Evolutionary conservation across 2,888 invertebrate genomes (phyloP).

Genomic region (Ochropacha duplaris): DNA sequence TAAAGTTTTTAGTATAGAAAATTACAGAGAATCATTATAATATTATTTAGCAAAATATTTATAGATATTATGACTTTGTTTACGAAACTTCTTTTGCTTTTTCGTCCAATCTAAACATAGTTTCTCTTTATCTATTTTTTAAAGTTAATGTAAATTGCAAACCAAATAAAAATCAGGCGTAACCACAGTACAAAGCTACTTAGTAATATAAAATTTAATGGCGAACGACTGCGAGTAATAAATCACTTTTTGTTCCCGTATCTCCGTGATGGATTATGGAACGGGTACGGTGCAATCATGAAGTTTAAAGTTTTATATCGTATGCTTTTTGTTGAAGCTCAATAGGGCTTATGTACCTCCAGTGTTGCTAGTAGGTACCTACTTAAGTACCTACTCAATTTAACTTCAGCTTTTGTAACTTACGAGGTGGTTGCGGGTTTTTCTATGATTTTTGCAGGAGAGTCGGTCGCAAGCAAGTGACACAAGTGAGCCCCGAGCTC

Average conservation of each 20-base stretch:
- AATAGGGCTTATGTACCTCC: too few relatives aligned
- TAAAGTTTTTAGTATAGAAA: too few relatives aligned
- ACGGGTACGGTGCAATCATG: conserved; percentile 49
- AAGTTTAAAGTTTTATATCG: conserved; percentile 40
- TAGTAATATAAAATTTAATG: conserved; percentile 55
- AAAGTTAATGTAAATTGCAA: not conserved
- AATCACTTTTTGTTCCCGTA: conserved; percentile 58
- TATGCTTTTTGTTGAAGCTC: conserved; percentile 21
- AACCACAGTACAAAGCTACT: conserved; percentile 18
- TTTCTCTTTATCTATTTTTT: too few relatives aligned
- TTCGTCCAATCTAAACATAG: too few relatives aligned
- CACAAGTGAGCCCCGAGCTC: not conserved
- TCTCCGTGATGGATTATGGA: conserved; percentile 66
- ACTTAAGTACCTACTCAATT: too few relatives aligned
- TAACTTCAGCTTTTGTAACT: not conserved
- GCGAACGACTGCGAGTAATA: conserved; percentile 46
- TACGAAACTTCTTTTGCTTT: too few relatives aligned
- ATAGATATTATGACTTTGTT: too few relatives aligned
- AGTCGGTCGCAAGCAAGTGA: not conserved
- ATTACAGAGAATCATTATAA: too few relatives aligned
- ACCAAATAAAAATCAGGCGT: conserved; percentile 9
- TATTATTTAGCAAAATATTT: too few relatives aligned
- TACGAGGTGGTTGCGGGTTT: not conserved
- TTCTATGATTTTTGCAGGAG: not conserved
- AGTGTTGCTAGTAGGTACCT: too few relatives aligned